Percentiles rank a stretch among this genome's conserved stretches.
phyloP scores from a whole-genome alignment of 2,888 invertebrate species.

The Blastobasis lacticolella region DNA sequence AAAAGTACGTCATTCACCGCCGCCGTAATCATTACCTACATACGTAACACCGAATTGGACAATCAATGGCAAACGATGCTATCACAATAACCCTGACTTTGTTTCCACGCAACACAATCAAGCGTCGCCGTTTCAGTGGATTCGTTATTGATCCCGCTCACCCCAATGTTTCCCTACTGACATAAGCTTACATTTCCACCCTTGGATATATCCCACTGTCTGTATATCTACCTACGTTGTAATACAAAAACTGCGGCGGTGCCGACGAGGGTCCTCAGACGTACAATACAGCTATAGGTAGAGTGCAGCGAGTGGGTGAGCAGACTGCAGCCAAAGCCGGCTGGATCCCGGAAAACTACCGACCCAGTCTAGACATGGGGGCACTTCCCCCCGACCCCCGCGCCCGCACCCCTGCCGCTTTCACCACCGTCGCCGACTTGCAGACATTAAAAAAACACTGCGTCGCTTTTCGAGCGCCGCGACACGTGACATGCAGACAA shows the following conservation, averaged over 20 bases:
- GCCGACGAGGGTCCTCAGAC: slow-evolving; percentile 66
- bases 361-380: slow-evolving; percentile 76
- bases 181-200: slow-evolving; percentile 41
- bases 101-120: slow-evolving; percentile 10
- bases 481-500: slow-evolving; percentile 49
- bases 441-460: slow-evolving; percentile 62
- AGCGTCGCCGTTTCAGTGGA: slow-evolving; percentile 2
- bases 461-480: slow-evolving; percentile 54
- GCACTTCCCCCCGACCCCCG: slow-evolving; percentile 55
- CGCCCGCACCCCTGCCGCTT: slow-evolving; percentile 47
- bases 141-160: slow-evolving; percentile 29
- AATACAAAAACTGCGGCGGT: slow-evolving; percentile 55
- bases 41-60: too few species aligned
- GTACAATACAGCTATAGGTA: slow-evolving; percentile 19
- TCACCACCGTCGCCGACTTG: slow-evolving; percentile 61
- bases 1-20: too few species aligned
- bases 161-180: slow-evolving; percentile 41
- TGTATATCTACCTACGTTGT: slow-evolving; percentile 36
- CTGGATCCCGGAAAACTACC: slow-evolving; percentile 75
- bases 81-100: slow-evolving; percentile 8
- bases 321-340: slow-evolving; percentile 68
- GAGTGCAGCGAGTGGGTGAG: slow-evolving; percentile 69
- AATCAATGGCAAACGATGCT: background rate
- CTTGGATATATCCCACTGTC: slow-evolving; percentile 9
- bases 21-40: too few species aligned